These are phyloP conservation scores for Tigriopus japonicus DNA, from an alignment of 1,140 invertebrate species.

Conservation along the genomic window DNA sequence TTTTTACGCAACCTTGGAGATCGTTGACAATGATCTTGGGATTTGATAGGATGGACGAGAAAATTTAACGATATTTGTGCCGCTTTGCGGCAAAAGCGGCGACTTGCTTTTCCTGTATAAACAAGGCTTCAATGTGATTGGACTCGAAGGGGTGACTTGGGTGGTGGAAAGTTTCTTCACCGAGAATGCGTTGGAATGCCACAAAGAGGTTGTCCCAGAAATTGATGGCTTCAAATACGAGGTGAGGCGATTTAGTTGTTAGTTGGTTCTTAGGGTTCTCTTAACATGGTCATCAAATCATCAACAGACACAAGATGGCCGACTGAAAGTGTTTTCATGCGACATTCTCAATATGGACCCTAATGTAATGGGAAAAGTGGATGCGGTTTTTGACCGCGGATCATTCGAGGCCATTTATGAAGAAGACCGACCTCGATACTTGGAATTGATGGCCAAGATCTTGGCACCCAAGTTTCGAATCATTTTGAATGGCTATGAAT, in stretches of 20 bases:
- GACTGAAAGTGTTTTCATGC: background rate
- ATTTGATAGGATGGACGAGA: background rate
- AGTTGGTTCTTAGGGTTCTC: background rate
- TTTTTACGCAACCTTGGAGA: too few relatives aligned
- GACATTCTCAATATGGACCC: background rate
- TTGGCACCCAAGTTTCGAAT: background rate
- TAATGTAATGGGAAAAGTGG: background rate
- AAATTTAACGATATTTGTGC: background rate
- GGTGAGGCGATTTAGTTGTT: background rate
- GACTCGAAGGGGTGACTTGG: background rate
- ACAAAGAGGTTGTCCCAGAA: background rate
- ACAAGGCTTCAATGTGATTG: background rate
- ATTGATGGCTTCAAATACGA: background rate
- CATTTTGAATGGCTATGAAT: slow-evolving; percentile 10
- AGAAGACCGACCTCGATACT: background rate
- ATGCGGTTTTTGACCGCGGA: slow-evolving; percentile 9
- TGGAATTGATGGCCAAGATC: background rate
- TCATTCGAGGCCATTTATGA: background rate
- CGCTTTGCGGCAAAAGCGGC: slow-evolving; percentile 1
- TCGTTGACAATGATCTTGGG: too few relatives aligned
- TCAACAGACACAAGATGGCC: background rate
- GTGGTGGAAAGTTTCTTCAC: background rate
- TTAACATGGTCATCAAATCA: too few relatives aligned
- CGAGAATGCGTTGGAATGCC: background rate
- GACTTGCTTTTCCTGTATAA: background rate